Evolutionary conservation across 2,888 invertebrate genomes (phyloP), one percentile per base, ranked within the genome.

Genomic region (Athalia rosae): DNA sequence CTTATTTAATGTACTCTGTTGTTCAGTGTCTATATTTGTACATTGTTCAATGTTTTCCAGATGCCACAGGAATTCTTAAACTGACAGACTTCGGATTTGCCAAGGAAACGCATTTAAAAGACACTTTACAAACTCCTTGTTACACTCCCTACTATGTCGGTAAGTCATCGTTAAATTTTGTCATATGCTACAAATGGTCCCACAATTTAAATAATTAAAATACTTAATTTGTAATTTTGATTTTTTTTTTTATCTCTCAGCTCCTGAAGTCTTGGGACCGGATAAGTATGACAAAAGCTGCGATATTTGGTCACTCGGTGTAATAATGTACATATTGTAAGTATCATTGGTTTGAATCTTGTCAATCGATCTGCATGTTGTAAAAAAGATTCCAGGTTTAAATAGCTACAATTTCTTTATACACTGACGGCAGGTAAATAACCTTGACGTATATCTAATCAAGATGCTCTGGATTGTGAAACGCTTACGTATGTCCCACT

Each of bases 41-140:
- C 58, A 78, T 79, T 43, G 76, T 79, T 76, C 73, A 76, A 73
- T 81, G 76, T 81, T 86, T 86, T 69, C 28, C 82, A 91, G 91
- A 90, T 82, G 92, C 92, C 13, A 92, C 93, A 86, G 98, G 96
- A n/a, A 92, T 95, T 79, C 92, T 99, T 80, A 99, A 99, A 90
- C 91, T 99, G 85, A 99, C 99, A 1, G 99, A 99, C 91, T 99
- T 99, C 90, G 99, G 99, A 7, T 99, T 99, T 91, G 99, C 99
- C 11, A 99, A 99, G 90, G 98, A 98, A 90, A 97, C 97, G 0
- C 92, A 93, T 53, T 92, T 94, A 15, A 95, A 95, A 76, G 97
- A 98, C 84, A 96, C 97, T 0, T 90, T 99, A 77, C 97, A 98
- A 90, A 99, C 99, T 0, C 99, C 99, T 0, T 99, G 99, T 88